Evolutionary conservation across 2,888 invertebrate genomes (phyloP).

Genomic region (Ophion costatus): DNA sequence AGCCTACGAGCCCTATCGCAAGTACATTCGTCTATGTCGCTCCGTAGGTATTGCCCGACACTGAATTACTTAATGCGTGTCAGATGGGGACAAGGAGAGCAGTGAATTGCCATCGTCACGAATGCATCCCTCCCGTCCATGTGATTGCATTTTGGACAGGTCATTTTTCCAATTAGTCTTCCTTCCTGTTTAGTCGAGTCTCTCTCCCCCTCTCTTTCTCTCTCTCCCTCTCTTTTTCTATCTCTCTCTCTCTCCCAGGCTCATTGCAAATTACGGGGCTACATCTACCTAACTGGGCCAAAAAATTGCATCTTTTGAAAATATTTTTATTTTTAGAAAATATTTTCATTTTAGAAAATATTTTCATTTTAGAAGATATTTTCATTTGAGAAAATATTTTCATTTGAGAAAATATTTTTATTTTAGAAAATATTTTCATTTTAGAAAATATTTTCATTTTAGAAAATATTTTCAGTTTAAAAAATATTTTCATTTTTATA

Average conservation of each 20-base stretch:
- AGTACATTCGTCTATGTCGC: conserved; percentile 44
- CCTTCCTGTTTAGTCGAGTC: conserved; percentile 71
- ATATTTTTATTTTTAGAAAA: no score
- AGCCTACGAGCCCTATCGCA: conserved; percentile 38
- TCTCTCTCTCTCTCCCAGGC: background rate
- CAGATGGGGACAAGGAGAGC: conserved; percentile 69
- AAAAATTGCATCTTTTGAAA: no score
- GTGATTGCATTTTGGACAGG: conserved; percentile 75
- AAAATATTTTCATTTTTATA: no score
- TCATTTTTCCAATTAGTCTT: conserved; percentile 76
- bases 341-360: no score
- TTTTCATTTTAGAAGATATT: no score
- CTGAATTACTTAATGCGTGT: conserved; percentile 79
- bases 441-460: no score
- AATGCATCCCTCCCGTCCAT: conserved; percentile 71
- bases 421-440: no score
- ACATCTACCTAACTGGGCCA: no score
- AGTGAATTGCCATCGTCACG: conserved; percentile 72
- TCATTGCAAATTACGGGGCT: background rate
- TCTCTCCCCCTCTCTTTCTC: conserved; percentile 20
- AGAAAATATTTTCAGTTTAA: no score
- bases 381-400: no score
- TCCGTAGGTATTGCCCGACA: conserved; percentile 71
- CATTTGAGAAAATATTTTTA: no score
- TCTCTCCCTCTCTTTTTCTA: conserved; percentile 15